A percentile compares a stretch with the other conserved stretches of the same genome.
Evolutionary conservation across 2,113 vertebrate genomes (phyloP).

Genomic region (Pipra filicauda): DNA sequence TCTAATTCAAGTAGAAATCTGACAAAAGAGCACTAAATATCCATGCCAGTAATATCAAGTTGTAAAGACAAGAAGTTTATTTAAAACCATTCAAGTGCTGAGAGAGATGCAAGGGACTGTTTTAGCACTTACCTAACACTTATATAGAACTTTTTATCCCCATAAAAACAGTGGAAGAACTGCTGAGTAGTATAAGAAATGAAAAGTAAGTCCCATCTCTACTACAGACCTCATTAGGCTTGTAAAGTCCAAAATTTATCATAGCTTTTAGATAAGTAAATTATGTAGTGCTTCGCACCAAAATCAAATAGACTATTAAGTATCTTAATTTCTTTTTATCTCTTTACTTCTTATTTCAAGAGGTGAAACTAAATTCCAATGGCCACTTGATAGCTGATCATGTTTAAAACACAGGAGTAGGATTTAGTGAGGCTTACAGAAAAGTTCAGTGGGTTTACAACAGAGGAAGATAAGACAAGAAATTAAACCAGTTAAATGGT

Average conservation of each 20-base stretch:
- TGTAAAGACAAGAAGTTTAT: neutral
- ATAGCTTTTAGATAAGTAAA: neutral
- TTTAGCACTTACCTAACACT: neutral
- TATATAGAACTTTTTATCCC: conserved; percentile 1
- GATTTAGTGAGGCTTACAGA: neutral
- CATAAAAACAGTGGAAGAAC: conserved; percentile 11
- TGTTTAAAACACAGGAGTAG: neutral
- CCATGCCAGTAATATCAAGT: neutral
- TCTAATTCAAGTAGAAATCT: neutral
- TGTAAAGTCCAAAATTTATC: neutral
- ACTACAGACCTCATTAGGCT: neutral
- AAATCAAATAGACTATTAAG: neutral
- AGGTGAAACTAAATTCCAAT: neutral
- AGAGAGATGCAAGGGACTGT: neutral
- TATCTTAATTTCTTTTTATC: neutral
- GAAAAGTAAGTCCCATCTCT: neutral
- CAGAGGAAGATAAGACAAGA: neutral
- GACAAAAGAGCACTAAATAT: neutral
- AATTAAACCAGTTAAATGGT: neutral
- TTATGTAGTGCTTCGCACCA: neutral
- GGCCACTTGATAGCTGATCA: neutral
- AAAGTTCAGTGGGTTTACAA: neutral
- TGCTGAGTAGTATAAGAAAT: neutral
- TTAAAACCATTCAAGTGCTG: neutral
- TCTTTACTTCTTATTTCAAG: neutral